Evolutionary conservation across 2,113 vertebrate genomes (phyloP), one percentile per base, ranked within the genome.

Genomic region (Datnioides undecimradiatus): DNA sequence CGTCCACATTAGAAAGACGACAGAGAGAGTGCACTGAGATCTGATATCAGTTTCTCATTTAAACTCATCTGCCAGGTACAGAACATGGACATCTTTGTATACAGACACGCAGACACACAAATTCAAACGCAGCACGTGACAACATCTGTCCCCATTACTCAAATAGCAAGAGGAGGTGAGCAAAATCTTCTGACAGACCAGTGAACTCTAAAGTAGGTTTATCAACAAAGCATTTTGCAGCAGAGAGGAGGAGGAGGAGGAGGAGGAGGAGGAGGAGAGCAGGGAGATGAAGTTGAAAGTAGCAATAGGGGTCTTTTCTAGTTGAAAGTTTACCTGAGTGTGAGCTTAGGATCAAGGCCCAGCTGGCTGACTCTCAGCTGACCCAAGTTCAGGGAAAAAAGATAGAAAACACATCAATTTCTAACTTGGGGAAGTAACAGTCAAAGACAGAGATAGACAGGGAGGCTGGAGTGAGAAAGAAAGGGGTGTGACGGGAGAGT

Each of bases 201-300:
- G 64, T 67, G 57, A 68, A 84, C 73, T 67, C 73, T 49, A 76
- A 82, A 67, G 55, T 72, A 55, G 68, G 41, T 86, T 91, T 92
- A 89, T 91, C 87, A 90, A 87, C 88, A 86, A 90, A 88, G 81
- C 45, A 64, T 46, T 59, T 66, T 66, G 33, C 49, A 41, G 60
- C 78, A 46, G 73, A 5, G 59, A 59, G 68, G 66, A 70, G 62
- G 55, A 57, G 59, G 54, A 34, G 25, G 29, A 21, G 8, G 19
- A 12, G 54, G 51, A 36, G 25, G 38, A 19, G 9, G 34, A 17
- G 9, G 33, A 41, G 55, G 51, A 72, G 4, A 54, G 33, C 17
- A 49, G 69, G n/a, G 49, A 52, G 75, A 73, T 74, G 80, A 76
- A 85, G 88, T 84, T 91, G 60, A 93, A 92, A 90, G 86, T 57